Evolutionary conservation across 2,113 vertebrate species (phyloP).

Genomic region (Pholis gunnellus): DNA sequence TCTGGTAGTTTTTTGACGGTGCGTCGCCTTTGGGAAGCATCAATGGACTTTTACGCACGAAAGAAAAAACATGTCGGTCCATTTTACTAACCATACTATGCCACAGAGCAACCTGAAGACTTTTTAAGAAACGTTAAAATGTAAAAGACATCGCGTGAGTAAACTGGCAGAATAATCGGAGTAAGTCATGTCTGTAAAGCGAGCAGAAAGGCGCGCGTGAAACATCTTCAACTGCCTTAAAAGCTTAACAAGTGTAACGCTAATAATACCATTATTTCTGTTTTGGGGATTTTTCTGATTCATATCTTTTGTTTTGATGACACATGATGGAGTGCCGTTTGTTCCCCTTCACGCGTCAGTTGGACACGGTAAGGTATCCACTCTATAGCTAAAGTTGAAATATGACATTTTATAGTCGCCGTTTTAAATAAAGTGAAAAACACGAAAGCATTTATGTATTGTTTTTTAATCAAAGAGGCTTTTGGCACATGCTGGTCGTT

Average conservation of each 20-base stretch:
- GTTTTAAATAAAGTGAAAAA: not conserved
- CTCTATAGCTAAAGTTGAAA: not conserved
- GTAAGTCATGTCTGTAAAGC: not conserved
- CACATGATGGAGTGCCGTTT: not conserved
- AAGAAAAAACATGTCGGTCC: not conserved
- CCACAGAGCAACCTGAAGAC: not conserved
- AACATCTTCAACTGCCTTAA: slow-evolving; percentile 9
- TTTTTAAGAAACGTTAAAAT: not conserved
- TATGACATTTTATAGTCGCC: not conserved
- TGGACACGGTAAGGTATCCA: not conserved
- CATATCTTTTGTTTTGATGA: not conserved
- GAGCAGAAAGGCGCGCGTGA: slow-evolving; percentile 18
- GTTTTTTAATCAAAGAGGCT: not conserved
- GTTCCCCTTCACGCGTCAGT: not conserved
- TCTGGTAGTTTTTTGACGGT: not conserved
- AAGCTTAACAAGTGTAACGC: not conserved
- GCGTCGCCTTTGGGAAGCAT: not conserved
- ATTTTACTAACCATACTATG: not conserved
- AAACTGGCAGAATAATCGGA: not conserved
- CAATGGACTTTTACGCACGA: slow-evolving; percentile 60
- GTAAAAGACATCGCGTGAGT: fast-evolving
- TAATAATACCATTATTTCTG: not conserved
- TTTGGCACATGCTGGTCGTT: too few species aligned
- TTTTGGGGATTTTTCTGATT: not conserved
- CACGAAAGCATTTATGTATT: not conserved